Percentiles rank a stretch among this genome's conserved stretches.
Evolutionary conservation across 2,797 vertebrate species (phyloP).

Genomic region (Argyrosomus regius): DNA sequence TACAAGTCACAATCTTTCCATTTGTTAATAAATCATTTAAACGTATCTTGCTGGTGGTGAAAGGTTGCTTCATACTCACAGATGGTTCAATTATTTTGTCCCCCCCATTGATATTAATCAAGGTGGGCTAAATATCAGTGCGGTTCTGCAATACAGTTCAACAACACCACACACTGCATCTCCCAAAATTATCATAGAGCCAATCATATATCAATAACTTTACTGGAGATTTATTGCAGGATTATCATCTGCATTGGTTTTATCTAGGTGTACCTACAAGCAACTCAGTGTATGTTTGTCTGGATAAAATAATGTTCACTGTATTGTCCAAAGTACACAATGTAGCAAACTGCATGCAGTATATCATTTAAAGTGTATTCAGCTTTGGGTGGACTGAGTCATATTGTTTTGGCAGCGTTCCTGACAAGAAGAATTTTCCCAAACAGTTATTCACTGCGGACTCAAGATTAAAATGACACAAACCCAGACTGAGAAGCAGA

Average conservation of each 20-base stretch:
- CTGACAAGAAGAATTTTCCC: constrained; percentile 4
- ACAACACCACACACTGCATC: not conserved
- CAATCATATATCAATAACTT: too few relatives aligned
- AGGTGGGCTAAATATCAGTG: not conserved
- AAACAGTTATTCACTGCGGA: not conserved
- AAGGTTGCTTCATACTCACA: not conserved
- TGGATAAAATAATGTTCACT: not conserved
- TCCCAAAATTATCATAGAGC: not conserved
- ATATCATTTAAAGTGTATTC: not conserved
- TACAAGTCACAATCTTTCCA: too few relatives aligned
- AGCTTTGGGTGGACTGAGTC: constrained; percentile 20
- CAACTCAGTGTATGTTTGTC: not conserved
- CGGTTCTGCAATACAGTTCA: not conserved
- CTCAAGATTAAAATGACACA: not conserved
- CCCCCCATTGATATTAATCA: not conserved
- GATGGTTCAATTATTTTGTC: not conserved
- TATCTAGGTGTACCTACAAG: not conserved
- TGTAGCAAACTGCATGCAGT: not conserved
- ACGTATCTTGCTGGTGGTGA: too few relatives aligned
- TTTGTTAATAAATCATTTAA: too few relatives aligned
- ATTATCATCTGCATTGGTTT: not conserved
- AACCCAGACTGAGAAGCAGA: not conserved
- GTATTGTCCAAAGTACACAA: constrained; percentile 2
- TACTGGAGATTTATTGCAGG: not conserved
- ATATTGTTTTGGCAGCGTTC: constrained; percentile 39